A percentile compares a stretch with the other conserved stretches of the same genome.
phyloP scores from a whole-genome alignment of 2,113 vertebrate genomes.

The Peucedramus taeniatus region DNA sequence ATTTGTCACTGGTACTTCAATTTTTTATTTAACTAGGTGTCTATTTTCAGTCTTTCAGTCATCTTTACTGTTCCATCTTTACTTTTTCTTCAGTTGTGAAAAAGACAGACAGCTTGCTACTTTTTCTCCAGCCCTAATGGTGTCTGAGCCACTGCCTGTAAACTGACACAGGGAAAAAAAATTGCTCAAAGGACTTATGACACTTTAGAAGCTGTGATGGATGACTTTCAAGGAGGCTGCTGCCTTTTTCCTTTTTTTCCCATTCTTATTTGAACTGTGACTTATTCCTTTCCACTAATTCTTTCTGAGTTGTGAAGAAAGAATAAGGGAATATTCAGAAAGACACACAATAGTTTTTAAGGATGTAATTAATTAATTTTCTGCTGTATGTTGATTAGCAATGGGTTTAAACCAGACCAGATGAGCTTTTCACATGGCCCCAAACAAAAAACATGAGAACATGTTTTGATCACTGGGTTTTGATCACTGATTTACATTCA shows the following conservation, averaged over 20 bases:
- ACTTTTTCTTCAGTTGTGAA: not conserved
- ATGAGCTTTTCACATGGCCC: not conserved
- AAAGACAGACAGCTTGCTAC: not conserved
- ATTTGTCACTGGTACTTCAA: not conserved
- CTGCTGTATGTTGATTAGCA: not conserved
- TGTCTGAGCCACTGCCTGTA: not conserved
- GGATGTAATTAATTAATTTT: not conserved
- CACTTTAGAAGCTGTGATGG: not conserved
- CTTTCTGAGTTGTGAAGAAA: not conserved
- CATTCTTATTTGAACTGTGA: not conserved
- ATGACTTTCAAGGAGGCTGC: not conserved
- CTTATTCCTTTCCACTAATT: not conserved
- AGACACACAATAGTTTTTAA: not conserved
- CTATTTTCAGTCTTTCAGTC: not conserved
- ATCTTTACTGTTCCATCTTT: not conserved
- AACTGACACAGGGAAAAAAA: not conserved
- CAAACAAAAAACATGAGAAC: not conserved
- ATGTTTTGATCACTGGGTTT: too few species aligned
- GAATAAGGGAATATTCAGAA: not conserved
- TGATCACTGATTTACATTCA: not conserved
- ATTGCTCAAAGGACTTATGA: conserved; percentile 6
- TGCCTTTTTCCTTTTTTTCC: not conserved
- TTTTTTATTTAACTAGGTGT: not conserved
- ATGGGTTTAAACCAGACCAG: not conserved
- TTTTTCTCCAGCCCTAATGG: not conserved